Conservation (phyloP, 2,113 vertebrate genomes). For the Upupa epops region DNA sequence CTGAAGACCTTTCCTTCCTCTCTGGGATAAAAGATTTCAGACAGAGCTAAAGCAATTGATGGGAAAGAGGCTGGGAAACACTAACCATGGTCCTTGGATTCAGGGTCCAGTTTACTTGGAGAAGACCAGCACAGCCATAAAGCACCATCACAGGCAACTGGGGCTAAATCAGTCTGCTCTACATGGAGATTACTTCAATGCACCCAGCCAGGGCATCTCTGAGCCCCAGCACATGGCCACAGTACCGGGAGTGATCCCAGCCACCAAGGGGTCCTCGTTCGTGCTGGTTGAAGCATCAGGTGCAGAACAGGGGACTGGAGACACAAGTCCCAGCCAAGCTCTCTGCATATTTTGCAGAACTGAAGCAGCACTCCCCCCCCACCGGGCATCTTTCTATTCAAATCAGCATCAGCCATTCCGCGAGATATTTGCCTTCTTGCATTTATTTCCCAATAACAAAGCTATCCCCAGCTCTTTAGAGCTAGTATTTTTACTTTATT, state of each 20-base stretch:
- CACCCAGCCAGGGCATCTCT: not conserved
- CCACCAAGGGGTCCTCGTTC: rapidly evolving
- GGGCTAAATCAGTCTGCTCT: not conserved
- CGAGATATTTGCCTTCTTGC: slow-evolving; percentile 54
- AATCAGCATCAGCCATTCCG: slow-evolving; percentile 40
- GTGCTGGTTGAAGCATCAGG: not conserved
- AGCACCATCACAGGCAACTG: not conserved
- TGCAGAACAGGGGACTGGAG: not conserved
- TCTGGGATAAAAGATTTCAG: not conserved
- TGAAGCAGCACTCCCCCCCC: not conserved
- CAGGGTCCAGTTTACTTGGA: not conserved
- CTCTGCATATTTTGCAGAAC: not conserved
- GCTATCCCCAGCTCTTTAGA: slow-evolving; percentile 54
- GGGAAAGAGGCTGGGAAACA: not conserved
- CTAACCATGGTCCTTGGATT: not conserved
- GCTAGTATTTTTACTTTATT: slow-evolving; percentile 67
- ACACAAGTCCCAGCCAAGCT: not conserved
- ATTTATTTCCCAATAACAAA: slow-evolving; percentile 64
- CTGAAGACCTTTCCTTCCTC: not conserved
- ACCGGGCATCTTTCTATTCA: slow-evolving; percentile 22
- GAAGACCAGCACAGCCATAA: not conserved
- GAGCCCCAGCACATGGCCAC: rapidly evolving
- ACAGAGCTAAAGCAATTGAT: not conserved
- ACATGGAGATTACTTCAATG: not conserved
- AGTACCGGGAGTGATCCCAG: rapidly evolving